Conservation (phyloP, 2,888 invertebrate species). For the Magallana nippona region DNA sequence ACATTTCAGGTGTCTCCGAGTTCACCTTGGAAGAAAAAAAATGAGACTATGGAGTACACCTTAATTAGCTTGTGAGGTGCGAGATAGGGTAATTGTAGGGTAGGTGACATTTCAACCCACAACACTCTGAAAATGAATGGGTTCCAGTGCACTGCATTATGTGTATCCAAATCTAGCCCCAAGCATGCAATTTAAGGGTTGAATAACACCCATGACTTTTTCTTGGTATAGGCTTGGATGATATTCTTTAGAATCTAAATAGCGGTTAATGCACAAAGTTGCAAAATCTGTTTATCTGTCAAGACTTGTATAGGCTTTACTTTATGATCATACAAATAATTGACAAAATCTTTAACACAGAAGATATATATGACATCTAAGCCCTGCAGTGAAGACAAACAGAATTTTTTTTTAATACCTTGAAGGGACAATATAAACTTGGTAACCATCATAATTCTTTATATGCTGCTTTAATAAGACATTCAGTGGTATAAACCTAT, state of each 20-base stretch:
- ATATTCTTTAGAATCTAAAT: no score
- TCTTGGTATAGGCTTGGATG: not conserved
- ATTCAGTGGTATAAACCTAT: not conserved
- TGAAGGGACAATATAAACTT: not conserved
- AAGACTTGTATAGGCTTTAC: no score
- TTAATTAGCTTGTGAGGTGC: constrained; percentile 19
- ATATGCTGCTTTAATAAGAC: not conserved
- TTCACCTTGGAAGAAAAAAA: constrained; percentile 7
- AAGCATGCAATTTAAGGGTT: not conserved
- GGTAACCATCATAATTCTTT: not conserved
- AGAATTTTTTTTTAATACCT: not conserved
- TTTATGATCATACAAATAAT: no score
- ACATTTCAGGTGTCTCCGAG: not conserved
- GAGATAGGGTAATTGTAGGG: constrained; percentile 19
- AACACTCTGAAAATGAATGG: constrained; percentile 15
- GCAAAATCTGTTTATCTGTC: no score
- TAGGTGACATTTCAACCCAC: constrained; percentile 27
- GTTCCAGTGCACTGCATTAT: constrained; percentile 13
- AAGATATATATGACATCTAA: constrained; percentile 1
- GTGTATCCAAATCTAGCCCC: not conserved
- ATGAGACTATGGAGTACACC: not conserved
- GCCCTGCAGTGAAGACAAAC: constrained; percentile 2
- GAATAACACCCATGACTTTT: not conserved
- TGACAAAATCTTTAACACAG: no score
- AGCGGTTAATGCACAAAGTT: no score